phyloP scores from a whole-genome alignment of 2,888 invertebrate genomes.

The Leistus spinibarbis region DNA sequence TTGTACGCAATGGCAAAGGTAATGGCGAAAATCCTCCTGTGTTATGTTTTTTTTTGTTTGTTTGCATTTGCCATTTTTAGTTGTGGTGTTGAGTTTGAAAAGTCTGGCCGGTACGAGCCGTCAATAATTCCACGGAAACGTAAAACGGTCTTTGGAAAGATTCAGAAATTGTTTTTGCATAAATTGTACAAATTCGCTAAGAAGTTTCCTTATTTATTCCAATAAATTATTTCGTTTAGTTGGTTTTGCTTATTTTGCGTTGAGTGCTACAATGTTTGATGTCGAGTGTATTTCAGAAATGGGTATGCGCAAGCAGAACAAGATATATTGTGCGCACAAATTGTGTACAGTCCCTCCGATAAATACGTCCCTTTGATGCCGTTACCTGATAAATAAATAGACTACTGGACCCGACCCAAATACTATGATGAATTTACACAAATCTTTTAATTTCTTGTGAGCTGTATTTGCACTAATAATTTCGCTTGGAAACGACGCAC shows the following conservation, averaged over 20 bases:
- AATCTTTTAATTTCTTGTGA: not conserved
- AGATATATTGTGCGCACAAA: conserved; percentile 64
- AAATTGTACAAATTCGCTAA: conserved; percentile 2
- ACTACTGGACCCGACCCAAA: conserved; percentile 20
- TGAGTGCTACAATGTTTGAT: not conserved
- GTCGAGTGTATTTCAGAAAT: conserved; percentile 55
- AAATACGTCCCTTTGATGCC: conserved; percentile 63
- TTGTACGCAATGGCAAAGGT: conserved; percentile 69
- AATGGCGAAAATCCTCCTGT: conserved; percentile 42
- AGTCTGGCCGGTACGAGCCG: conserved; percentile 1
- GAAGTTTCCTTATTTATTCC: conserved; percentile 2
- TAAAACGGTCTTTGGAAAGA: not conserved
- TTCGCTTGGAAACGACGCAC: not conserved
- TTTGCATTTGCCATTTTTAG: conserved; percentile 27
- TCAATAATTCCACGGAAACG: not conserved
- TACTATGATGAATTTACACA: not conserved
- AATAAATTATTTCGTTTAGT: conserved; percentile 40
- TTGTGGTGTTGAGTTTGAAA: conserved; percentile 14
- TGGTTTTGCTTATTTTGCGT: conserved; percentile 11
- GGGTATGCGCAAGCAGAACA: conserved; percentile 66
- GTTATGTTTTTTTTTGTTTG: conserved; percentile 6
- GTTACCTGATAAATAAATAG: conserved; percentile 48
- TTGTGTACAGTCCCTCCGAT: conserved; percentile 68
- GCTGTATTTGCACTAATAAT: not conserved
- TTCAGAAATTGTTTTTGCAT: not conserved